Percentiles rank a stretch among this genome's conserved stretches.
Conservation (phyloP, 2,113 vertebrate species). For the Ctenodactylus gundi region DNA sequence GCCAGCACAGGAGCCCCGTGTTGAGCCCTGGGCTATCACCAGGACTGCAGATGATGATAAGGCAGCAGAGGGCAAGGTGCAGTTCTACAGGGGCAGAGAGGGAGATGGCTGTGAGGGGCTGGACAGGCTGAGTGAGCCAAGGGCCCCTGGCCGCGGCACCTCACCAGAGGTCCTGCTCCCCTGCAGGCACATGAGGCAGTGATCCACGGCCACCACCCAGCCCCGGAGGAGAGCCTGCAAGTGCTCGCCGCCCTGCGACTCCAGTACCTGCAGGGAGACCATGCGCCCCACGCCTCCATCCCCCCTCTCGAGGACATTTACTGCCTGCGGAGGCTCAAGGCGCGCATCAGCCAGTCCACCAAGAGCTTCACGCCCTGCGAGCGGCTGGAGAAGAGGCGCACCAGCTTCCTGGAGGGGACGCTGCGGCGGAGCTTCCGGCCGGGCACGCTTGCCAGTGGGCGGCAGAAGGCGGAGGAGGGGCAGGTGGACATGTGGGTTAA, state of each 20-base stretch:
- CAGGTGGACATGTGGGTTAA: conserved; percentile 95
- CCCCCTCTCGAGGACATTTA: conserved; percentile 93
- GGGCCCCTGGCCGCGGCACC: too few relatives aligned
- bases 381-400: conserved; percentile 89
- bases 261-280: conserved; percentile 93
- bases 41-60: too few relatives aligned
- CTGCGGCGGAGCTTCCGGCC: conserved; percentile 94
- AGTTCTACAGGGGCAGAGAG: too few relatives aligned
- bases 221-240: conserved; percentile 96
- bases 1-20: too few relatives aligned
- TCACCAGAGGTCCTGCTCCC: too few relatives aligned
- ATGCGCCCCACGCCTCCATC: conserved; percentile 77
- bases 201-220: conserved; percentile 94
- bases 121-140: too few relatives aligned
- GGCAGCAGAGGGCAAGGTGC: too few relatives aligned
- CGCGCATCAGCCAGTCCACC: conserved; percentile 93
- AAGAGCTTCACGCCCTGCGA: conserved; percentile 85
- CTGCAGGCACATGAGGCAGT: conserved; percentile 95
- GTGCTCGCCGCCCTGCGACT: conserved; percentile 94
- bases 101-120: too few relatives aligned
- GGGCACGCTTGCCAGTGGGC: conserved; percentile 85
- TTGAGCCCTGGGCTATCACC: too few relatives aligned
- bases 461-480: conserved; percentile 91
- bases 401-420: conserved; percentile 96
- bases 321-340: conserved; percentile 89